Conservation (phyloP, 1,140 invertebrate genomes). For the Dreissena polymorpha region DNA sequence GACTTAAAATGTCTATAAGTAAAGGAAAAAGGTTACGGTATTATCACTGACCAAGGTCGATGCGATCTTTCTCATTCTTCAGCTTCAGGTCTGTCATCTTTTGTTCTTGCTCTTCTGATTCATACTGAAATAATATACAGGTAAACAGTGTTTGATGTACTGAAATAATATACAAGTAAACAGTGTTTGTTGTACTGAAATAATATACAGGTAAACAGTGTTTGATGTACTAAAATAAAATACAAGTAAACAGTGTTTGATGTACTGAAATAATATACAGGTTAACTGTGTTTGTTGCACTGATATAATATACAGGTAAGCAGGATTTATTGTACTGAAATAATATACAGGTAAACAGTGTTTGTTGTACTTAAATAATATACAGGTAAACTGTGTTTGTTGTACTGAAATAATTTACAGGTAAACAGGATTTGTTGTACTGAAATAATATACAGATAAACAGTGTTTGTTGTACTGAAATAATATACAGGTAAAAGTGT, state of each 20-base stretch:
- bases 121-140: slow-evolving; percentile 67
- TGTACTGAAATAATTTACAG: not conserved
- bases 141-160: no score
- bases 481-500: no score
- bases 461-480: no score
- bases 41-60: slow-evolving; percentile 61
- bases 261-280: not conserved
- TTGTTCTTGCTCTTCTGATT: slow-evolving; percentile 74
- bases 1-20: no score
- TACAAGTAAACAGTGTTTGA: no score
- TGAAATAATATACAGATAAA: no score
- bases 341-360: no score
- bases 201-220: no score
- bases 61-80: slow-evolving; percentile 71
- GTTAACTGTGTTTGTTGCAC: not conserved
- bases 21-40: not conserved
- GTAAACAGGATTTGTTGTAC: not conserved
- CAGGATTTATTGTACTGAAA: not conserved
- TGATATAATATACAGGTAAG: not conserved
- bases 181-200: no score
- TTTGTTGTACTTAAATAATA: no score
- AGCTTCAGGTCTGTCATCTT: slow-evolving; percentile 72
- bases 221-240: no score
- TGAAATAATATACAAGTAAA: no score
- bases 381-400: not conserved